Percentiles rank a stretch among this genome's conserved stretches.
Conservation (phyloP, 2,113 vertebrate species). For the Ranitomeya variabilis region DNA sequence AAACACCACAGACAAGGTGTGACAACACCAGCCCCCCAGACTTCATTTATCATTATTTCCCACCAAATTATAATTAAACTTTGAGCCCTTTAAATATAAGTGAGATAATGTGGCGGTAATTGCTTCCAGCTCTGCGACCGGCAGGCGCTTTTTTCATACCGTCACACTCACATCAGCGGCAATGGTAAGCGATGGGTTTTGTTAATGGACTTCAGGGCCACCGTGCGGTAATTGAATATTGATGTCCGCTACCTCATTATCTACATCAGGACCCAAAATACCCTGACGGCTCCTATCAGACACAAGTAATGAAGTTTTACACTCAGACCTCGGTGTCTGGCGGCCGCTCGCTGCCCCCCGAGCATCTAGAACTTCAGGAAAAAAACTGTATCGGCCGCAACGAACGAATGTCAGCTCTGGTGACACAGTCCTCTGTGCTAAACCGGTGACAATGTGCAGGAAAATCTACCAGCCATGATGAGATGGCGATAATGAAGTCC, state of each 20-base stretch:
- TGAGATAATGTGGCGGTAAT: conserved; percentile 42
- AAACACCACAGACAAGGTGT: neutral
- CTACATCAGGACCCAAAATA: neutral
- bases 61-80: conserved; percentile 40
- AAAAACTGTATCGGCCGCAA: no score
- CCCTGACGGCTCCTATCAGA: conserved; percentile 23
- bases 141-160: neutral
- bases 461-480: neutral
- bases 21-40: neutral
- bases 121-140: conserved; percentile 1
- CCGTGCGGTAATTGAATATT: conserved; percentile 45
- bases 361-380: neutral
- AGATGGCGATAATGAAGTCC: neutral
- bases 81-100: conserved; percentile 45
- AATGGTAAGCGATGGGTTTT: neutral
- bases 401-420: neutral
- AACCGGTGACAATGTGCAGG: neutral
- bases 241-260: conserved; percentile 42
- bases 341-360: neutral
- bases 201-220: conserved; percentile 40
- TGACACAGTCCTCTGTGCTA: neutral
- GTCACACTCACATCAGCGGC: neutral
- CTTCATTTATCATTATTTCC: no score
- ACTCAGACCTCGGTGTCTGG: conserved; percentile 30
- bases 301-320: conserved; percentile 38